Evolutionary conservation across 2,888 invertebrate genomes (phyloP).

Genomic region (Sisyra terminalis): DNA sequence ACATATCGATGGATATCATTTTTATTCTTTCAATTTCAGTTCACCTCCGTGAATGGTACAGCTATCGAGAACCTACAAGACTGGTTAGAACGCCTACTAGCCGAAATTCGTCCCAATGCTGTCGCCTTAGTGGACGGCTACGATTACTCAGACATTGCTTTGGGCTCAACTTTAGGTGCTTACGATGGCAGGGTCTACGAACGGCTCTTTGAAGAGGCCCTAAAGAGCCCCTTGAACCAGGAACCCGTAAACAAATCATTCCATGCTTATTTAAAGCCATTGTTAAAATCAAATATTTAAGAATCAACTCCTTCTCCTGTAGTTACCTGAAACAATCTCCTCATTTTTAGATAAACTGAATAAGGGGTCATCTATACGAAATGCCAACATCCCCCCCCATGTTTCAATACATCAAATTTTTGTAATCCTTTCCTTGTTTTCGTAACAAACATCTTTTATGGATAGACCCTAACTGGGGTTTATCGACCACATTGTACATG

Average conservation of each 20-base stretch:
- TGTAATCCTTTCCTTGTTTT: too few relatives aligned
- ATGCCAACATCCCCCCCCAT: too few relatives aligned
- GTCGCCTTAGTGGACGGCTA: constrained; percentile 85
- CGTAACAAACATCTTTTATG: too few relatives aligned
- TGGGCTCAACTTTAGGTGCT: constrained; percentile 60
- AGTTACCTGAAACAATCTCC: too few relatives aligned
- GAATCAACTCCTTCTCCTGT: too few relatives aligned
- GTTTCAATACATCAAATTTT: too few relatives aligned
- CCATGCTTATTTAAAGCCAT: constrained; percentile 58
- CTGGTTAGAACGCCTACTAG: constrained; percentile 53
- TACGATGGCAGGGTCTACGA: constrained; percentile 78
- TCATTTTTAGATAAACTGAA: too few relatives aligned
- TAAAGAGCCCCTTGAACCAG: constrained; percentile 66
- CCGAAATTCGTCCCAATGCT: constrained; percentile 66
- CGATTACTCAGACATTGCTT: constrained; percentile 62
- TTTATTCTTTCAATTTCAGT: constrained; percentile 30
- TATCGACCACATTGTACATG: too few relatives aligned
- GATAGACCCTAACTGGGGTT: too few relatives aligned
- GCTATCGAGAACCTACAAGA: constrained; percentile 40
- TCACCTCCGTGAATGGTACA: constrained; percentile 42
- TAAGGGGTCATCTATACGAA: too few relatives aligned
- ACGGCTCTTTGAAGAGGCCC: constrained; percentile 58
- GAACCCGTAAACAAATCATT: constrained; percentile 64
- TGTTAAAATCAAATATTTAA: constrained; percentile 59
- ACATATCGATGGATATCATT: too few relatives aligned